phyloP scores from a whole-genome alignment of 2,113 vertebrate species.

The Zosterops japonicus region DNA sequence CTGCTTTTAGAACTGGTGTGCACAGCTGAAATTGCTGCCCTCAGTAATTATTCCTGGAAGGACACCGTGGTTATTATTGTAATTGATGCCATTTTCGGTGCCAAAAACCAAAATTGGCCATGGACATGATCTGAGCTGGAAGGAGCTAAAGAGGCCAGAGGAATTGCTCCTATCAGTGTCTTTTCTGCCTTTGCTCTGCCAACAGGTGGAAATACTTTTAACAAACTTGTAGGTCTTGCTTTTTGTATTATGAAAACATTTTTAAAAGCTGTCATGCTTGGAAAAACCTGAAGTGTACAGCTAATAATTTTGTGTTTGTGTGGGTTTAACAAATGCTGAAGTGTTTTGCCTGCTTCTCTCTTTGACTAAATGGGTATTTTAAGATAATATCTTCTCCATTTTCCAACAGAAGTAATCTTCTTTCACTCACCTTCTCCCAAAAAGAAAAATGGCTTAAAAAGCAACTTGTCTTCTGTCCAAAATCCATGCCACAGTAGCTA shows the following conservation, averaged over 20 bases:
- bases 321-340: slow-evolving; percentile 14
- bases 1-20: not conserved
- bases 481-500: not conserved
- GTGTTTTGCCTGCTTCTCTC: slow-evolving; percentile 2
- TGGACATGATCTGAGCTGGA: not conserved
- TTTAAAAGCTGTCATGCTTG: not conserved
- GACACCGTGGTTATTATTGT: not conserved
- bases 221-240: not conserved
- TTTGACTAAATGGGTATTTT: not conserved
- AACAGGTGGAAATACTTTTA: not conserved
- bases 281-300: not conserved
- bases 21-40: not conserved
- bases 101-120: not conserved
- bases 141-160: not conserved
- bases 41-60: slow-evolving; percentile 9
- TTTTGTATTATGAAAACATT: not conserved
- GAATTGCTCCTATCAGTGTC: not conserved
- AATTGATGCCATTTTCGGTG: not conserved
- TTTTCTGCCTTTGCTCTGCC: not conserved
- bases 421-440: not conserved
- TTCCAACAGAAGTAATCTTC: not conserved
- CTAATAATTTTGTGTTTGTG: not conserved
- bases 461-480: not conserved
- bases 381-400: not conserved
- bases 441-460: not conserved